Evolutionary conservation across 2,113 vertebrate species (phyloP), one percentile per base, ranked within the genome.

Genomic region (Ancistrus triradiatus): DNA sequence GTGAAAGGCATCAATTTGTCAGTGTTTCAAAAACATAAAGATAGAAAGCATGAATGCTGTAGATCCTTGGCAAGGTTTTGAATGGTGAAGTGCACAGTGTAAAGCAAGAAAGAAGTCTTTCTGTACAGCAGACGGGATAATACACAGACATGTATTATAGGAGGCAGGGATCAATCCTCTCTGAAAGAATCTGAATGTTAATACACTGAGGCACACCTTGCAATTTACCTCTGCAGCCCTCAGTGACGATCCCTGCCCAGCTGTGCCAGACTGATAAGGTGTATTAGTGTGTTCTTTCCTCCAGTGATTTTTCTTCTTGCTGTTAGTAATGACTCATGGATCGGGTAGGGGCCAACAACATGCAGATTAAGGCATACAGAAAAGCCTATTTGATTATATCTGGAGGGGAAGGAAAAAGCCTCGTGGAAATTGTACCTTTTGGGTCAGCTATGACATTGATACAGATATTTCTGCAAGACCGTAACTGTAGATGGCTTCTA

Each of bases 261-360:
- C 80, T 82, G 82, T 73, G 74, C 44, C 40, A 63, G 64, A 68
- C 80, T 78, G 81, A 84, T 85, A 84, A 84, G 70, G 49, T 77
- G 76, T 74, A 80, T 81, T 79, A 82, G 75, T 67, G 67, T 74
- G 67, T 60, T 84, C 59, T 78, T 65, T 78, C 74, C 67, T 74
- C 71, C 76, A 69, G 67, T 74, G 74, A 72, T 79, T 82, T 80
- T 70, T 79, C 65, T 78, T 72, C 69, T 69, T 60, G 75, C 72
- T 78, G 69, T 80, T 73, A 67, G 74, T 76, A 81, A 79, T 77
- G 78, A 80, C 76, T 80, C 77, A 76, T 70, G 48, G 76, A 84
- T 82, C 76, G 57, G 44, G 66, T 52, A 42, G 56, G 64, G 56
- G 72, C 52, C 73, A 66, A 63, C 59, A 49, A 61, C 50, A 64